A percentile compares a stretch with the other conserved stretches of the same genome.
phyloP scores from a whole-genome alignment of 2,797 vertebrate species.

The Malurus splendens region DNA sequence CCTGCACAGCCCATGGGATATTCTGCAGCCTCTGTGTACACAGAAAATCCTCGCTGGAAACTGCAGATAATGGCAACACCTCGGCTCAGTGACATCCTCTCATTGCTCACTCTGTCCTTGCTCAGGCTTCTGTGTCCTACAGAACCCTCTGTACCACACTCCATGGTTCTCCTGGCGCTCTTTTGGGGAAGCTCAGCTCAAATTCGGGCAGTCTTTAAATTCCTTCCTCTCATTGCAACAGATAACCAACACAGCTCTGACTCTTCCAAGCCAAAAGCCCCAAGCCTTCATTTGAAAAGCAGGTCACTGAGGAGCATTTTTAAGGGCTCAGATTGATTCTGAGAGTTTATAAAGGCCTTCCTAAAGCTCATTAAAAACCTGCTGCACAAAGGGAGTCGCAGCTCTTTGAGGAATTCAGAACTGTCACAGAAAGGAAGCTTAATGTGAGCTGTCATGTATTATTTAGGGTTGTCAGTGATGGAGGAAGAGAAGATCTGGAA shows the following conservation, averaged over 20 bases:
- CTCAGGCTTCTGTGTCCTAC: neutral
- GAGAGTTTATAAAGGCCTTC: constrained; percentile 1
- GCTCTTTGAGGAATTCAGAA: neutral
- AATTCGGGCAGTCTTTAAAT: neutral
- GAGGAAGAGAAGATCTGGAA: neutral
- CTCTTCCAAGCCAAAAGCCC: neutral
- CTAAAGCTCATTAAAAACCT: constrained; percentile 16
- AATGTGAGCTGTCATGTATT: neutral
- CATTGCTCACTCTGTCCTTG: neutral
- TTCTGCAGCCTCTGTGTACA: fast-evolving
- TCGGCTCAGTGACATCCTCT: neutral
- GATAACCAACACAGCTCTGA: neutral
- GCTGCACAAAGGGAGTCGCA: neutral
- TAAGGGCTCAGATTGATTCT: constrained; percentile 1
- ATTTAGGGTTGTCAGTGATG: neutral
- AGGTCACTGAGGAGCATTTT: neutral
- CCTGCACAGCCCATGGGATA: neutral
- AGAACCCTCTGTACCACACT: fast-evolving
- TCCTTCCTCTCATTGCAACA: neutral
- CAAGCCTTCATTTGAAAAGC: neutral
- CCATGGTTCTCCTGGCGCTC: fast-evolving
- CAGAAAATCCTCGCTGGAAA: neutral
- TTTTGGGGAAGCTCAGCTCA: neutral
- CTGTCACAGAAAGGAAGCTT: neutral
- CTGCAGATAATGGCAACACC: neutral